These are phyloP conservation scores for Chiloscyllium punctatum DNA, from an alignment of 2,797 vertebrate species.

Conservation along the genomic window DNA sequence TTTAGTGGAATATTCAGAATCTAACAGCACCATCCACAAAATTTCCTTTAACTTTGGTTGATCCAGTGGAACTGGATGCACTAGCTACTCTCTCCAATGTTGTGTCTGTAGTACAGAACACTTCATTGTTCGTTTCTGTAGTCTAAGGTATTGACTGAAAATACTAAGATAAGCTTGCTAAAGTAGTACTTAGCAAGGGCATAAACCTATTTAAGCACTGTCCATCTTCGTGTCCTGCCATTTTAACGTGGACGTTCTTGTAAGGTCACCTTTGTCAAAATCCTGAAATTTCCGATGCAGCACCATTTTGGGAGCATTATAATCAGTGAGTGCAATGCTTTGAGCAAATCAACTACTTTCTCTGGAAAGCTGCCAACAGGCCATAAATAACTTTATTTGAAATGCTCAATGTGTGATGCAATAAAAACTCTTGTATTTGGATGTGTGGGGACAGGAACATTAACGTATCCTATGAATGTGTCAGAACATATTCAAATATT, in stretches of 20 bases:
- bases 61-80: background rate
- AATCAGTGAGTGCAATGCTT: background rate
- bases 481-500: background rate
- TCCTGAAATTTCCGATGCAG: background rate
- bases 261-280: background rate
- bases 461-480: background rate
- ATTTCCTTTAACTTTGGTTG: background rate
- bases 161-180: no score
- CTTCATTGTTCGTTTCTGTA: no score
- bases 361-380: background rate
- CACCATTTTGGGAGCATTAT: background rate
- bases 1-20: background rate
- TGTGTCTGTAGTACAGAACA: background rate
- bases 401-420: background rate
- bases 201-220: background rate
- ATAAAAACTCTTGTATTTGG: background rate
- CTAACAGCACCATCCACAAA: background rate
- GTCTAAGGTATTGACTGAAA: no score
- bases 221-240: background rate
- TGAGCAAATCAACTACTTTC: background rate
- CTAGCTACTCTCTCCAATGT: background rate
- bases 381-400: background rate
- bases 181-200: background rate
- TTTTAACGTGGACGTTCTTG: background rate
- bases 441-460: background rate